Percentiles rank a stretch among this genome's conserved stretches.
Conservation (phyloP, 2,113 vertebrate genomes). For the Ctenomys sociabilis region DNA sequence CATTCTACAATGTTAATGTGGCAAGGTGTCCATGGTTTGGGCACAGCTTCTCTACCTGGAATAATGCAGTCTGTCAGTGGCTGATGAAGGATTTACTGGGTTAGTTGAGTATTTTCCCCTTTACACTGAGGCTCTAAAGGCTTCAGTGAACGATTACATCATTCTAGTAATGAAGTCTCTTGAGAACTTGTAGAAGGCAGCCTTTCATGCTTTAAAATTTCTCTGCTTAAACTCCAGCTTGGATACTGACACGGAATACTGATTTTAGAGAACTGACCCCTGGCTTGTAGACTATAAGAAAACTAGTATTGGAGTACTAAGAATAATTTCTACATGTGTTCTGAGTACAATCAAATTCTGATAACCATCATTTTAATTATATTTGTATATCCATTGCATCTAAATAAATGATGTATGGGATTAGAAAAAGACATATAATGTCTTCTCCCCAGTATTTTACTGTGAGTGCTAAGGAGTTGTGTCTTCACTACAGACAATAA, state of each 20-base stretch:
- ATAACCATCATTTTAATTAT: not conserved
- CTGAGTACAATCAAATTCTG: not conserved
- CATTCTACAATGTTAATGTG: not conserved
- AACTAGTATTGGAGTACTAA: slow-evolving; percentile 9
- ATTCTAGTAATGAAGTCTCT: slow-evolving; percentile 69
- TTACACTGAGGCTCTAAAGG: slow-evolving; percentile 13
- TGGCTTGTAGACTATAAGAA: not conserved
- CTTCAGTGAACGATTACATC: slow-evolving; percentile 61
- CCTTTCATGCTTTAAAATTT: slow-evolving; percentile 64
- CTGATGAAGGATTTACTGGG: slow-evolving; percentile 39
- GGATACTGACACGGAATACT: slow-evolving; percentile 50
- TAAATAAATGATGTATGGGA: slow-evolving; percentile 29
- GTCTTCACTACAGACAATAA: not conserved
- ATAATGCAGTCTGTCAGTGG: slow-evolving; percentile 34
- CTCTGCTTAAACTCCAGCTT: not conserved
- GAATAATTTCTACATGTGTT: not conserved
- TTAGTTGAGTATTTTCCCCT: slow-evolving; percentile 50
- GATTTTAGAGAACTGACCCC: not conserved
- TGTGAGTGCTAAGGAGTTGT: not conserved
- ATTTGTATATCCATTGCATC: not conserved
- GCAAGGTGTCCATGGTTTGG: not conserved
- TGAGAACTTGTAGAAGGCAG: slow-evolving; percentile 61
- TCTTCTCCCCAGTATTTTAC: not conserved
- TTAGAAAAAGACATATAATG: not conserved
- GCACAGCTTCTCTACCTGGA: slow-evolving; percentile 7